phyloP scores from a whole-genome alignment of 2,888 invertebrate genomes.

The Anagyrus pseudococci region DNA sequence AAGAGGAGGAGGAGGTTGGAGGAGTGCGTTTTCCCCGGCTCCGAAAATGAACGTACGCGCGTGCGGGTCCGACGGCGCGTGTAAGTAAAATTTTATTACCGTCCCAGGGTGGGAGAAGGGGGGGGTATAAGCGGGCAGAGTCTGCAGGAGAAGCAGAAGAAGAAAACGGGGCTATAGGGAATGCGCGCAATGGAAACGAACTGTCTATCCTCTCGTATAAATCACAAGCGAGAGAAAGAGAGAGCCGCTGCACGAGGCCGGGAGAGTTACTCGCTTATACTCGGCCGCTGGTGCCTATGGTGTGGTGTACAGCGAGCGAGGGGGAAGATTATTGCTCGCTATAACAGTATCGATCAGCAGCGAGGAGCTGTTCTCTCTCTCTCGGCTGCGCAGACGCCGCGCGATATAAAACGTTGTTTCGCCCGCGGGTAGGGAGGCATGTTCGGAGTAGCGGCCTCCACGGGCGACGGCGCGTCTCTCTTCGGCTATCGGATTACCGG shows the following conservation, averaged over 20 bases:
- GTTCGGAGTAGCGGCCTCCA: slow-evolving; percentile 29
- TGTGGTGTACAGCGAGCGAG: no score
- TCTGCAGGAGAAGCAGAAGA: slow-evolving; percentile 26
- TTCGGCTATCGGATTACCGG: slow-evolving; percentile 31
- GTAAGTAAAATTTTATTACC: slow-evolving; percentile 40
- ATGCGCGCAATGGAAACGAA: slow-evolving; percentile 34
- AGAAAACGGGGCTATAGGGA: slow-evolving; percentile 13
- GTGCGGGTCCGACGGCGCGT: slow-evolving; percentile 15
- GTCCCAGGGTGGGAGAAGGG: not conserved
- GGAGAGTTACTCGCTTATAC: not conserved
- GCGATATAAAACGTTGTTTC: slow-evolving; percentile 34
- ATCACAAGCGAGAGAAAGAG: slow-evolving; percentile 28
- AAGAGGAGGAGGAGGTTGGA: no score
- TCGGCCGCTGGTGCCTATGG: no score
- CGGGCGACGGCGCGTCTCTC: slow-evolving; percentile 45
- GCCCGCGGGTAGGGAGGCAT: not conserved
- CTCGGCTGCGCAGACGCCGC: slow-evolving; percentile 13
- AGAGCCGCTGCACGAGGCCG: no score
- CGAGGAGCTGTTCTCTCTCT: no score
- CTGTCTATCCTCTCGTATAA: slow-evolving; percentile 32
- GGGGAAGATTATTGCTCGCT: slow-evolving; percentile 29
- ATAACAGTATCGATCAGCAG: slow-evolving; percentile 28
- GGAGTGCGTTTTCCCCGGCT: no score
- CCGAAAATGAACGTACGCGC: not conserved
- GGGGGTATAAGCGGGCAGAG: not conserved